These are phyloP conservation scores for Poecilia latipinna DNA, from an alignment of 2,113 vertebrate species.

Conservation along the genomic window DNA sequence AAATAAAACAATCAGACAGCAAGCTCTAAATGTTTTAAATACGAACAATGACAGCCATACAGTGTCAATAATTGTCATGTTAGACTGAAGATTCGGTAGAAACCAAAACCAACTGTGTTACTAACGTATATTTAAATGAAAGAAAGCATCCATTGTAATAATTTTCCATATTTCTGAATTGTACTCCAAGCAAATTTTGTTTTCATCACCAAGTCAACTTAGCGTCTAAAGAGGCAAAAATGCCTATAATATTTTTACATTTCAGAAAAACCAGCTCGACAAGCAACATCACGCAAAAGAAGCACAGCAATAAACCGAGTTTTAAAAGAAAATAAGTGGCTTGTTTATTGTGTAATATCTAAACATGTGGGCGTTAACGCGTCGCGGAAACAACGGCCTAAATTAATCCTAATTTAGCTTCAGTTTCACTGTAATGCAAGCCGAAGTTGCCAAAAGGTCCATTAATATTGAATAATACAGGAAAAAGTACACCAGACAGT, in stretches of 20 bases:
- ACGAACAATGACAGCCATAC: neutral
- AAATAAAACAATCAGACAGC: neutral
- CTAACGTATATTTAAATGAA: neutral
- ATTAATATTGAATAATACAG: fast-evolving
- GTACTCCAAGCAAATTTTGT: neutral
- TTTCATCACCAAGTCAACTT: neutral
- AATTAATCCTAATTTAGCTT: neutral
- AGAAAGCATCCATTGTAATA: neutral
- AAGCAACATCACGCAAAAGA: neutral
- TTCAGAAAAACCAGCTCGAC: too few relatives aligned
- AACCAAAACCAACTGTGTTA: neutral
- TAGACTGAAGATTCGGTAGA: neutral
- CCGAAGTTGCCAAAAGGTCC: neutral
- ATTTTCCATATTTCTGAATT: neutral
- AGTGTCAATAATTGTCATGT: neutral
- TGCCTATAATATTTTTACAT: neutral
- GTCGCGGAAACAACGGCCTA: neutral
- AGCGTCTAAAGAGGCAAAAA: neutral
- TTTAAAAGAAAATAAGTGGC: neutral
- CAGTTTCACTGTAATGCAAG: fast-evolving
- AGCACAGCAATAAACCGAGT: neutral
- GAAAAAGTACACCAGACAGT: neutral
- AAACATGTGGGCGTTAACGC: neutral
- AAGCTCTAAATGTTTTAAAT: neutral
- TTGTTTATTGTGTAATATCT: too few relatives aligned